Percentiles rank a stretch among this genome's conserved stretches.
phyloP scores from a whole-genome alignment of 2,113 vertebrate species.

The Nymphicus hollandicus region DNA sequence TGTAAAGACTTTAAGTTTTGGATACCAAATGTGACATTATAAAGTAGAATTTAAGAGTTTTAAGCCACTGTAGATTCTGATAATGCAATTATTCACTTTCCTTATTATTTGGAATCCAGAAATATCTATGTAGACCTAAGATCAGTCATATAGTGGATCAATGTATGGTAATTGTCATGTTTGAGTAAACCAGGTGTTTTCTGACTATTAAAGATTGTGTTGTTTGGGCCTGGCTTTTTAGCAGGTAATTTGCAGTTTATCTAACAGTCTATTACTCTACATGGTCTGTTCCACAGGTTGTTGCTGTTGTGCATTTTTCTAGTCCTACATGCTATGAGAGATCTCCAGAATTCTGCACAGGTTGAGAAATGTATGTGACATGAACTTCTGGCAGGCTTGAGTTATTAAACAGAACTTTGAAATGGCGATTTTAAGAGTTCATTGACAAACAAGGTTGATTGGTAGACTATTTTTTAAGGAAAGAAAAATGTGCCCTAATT shows the following conservation, averaged over 20 bases:
- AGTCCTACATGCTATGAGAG: not conserved
- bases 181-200: not conserved
- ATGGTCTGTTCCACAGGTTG: not conserved
- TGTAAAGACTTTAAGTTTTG: constrained; percentile 21
- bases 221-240: not conserved
- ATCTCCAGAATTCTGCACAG: not conserved
- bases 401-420: not conserved
- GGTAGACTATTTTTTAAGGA: not conserved
- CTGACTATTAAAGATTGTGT: not conserved
- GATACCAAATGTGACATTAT: not conserved
- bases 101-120: not conserved
- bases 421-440: not conserved
- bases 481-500: not conserved
- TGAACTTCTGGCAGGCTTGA: not conserved
- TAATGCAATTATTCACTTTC: not conserved
- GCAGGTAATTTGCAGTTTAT: not conserved
- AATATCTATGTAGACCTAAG: not conserved
- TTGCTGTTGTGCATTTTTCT: not conserved
- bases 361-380: not conserved
- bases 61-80: not conserved
- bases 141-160: not conserved
- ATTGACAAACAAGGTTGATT: not conserved
- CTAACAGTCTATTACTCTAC: not conserved
- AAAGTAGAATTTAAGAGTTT: constrained; percentile 21
- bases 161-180: not conserved